phyloP scores from a whole-genome alignment of 2,797 vertebrate species.

The Esox masquinongy region DNA sequence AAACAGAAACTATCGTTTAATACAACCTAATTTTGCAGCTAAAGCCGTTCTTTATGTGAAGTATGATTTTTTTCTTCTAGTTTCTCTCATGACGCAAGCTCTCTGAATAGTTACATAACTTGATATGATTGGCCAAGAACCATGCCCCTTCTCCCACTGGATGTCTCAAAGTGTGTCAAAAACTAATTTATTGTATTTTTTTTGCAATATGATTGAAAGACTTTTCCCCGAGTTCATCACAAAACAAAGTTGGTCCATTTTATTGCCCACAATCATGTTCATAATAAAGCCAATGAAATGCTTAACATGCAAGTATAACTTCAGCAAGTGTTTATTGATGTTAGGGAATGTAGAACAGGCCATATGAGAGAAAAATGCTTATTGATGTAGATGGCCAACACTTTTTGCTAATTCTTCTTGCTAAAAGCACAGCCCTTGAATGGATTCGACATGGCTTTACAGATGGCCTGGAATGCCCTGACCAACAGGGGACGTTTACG shows the following conservation, averaged over 20 bases:
- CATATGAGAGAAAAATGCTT: not conserved
- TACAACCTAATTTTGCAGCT: too few species aligned
- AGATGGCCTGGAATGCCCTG: not conserved
- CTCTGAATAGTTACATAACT: not conserved
- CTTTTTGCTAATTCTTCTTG: not conserved
- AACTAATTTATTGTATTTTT: not conserved
- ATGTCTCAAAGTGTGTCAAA: not conserved
- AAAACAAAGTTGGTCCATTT: not conserved
- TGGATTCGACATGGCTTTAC: not conserved
- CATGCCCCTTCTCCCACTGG: not conserved
- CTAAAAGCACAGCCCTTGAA: not conserved
- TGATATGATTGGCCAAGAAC: not conserved
- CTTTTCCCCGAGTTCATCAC: not conserved
- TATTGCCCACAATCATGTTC: not conserved
- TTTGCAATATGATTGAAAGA: not conserved
- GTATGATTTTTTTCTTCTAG: too few species aligned
- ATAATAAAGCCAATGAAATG: not conserved
- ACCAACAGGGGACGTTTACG: not conserved
- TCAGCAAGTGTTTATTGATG: not conserved
- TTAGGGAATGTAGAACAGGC: not conserved
- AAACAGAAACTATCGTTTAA: too few species aligned
- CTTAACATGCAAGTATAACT: not conserved
- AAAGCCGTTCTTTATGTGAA: too few species aligned
- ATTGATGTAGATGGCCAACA: not conserved
- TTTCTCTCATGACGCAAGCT: not conserved